Percentiles rank a stretch among this genome's conserved stretches.
phyloP scores from a whole-genome alignment of 2,888 invertebrate genomes.

The Bombylius major region DNA sequence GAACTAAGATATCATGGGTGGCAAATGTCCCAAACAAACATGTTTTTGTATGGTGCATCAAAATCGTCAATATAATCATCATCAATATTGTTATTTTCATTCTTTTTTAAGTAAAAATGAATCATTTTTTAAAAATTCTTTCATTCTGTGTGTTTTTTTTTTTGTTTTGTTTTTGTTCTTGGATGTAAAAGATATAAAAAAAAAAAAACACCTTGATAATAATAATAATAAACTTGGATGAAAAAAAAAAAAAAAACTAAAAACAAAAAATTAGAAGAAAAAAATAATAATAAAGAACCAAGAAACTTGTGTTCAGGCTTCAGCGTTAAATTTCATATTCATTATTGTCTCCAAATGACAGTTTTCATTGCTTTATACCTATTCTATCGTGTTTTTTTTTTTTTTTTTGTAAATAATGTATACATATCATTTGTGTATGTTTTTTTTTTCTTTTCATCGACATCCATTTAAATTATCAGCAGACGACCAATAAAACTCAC shows the following conservation, averaged over 20 bases:
- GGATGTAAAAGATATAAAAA: too few relatives aligned
- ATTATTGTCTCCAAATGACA: neutral
- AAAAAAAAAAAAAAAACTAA: neutral
- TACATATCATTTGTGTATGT: neutral
- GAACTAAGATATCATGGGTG: neutral
- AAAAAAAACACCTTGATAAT: neutral
- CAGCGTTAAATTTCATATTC: neutral
- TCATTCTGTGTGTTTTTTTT: too few relatives aligned
- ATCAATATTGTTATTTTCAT: neutral
- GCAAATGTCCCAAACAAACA: neutral
- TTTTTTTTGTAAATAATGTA: neutral
- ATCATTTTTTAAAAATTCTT: neutral
- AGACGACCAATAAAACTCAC: slow-evolving; percentile 7
- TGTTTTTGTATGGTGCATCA: neutral
- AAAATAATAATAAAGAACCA: neutral
- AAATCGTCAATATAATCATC: neutral
- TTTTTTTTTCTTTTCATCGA: neutral
- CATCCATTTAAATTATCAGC: slow-evolving; percentile 7
- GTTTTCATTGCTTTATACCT: neutral
- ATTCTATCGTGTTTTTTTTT: neutral
- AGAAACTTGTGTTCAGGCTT: neutral
- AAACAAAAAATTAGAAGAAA: neutral
- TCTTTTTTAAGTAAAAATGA: neutral
- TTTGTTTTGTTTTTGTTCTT: too few relatives aligned
- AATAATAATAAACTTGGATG: neutral